Evolutionary conservation across 2,888 invertebrate genomes (phyloP).

Genomic region (Cantharis rustica): DNA sequence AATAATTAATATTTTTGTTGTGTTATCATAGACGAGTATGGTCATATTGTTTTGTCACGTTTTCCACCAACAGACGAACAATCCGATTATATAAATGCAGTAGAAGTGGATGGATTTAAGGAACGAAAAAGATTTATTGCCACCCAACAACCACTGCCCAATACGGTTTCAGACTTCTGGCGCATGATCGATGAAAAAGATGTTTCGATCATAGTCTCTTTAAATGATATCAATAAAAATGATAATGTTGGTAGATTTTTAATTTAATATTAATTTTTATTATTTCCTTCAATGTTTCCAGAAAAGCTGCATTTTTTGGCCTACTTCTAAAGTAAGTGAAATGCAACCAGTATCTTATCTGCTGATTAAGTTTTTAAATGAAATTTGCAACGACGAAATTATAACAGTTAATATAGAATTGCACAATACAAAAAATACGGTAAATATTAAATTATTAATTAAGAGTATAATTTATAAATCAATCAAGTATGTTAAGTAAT

Average conservation of each 20-base stretch:
- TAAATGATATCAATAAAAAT: slow-evolving; percentile 44
- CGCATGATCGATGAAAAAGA: slow-evolving; percentile 50
- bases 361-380: slow-evolving; percentile 34
- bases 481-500: neutral
- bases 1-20: neutral
- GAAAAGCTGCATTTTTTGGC: slow-evolving; percentile 43
- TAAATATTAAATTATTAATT: neutral
- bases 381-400: slow-evolving; percentile 17
- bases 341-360: slow-evolving; percentile 42
- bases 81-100: slow-evolving; percentile 56
- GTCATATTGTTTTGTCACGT: slow-evolving; percentile 48
- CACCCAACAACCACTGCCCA: slow-evolving; percentile 49
- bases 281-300: slow-evolving; percentile 18
- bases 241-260: slow-evolving; percentile 41
- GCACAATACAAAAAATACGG: slow-evolving; percentile 14
- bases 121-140: slow-evolving; percentile 48
- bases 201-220: slow-evolving; percentile 45
- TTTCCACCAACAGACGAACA: slow-evolving; percentile 48
- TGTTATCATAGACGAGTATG: slow-evolving; percentile 24
- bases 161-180: slow-evolving; percentile 53
- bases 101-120: slow-evolving; percentile 45
- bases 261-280: neutral
- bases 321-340: slow-evolving; percentile 34
- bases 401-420: slow-evolving; percentile 20
- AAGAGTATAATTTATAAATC: neutral